Base-by-base conservation (phyloP, 2,113 vertebrate genomes). In the Myotis yumanensis region DNA sequence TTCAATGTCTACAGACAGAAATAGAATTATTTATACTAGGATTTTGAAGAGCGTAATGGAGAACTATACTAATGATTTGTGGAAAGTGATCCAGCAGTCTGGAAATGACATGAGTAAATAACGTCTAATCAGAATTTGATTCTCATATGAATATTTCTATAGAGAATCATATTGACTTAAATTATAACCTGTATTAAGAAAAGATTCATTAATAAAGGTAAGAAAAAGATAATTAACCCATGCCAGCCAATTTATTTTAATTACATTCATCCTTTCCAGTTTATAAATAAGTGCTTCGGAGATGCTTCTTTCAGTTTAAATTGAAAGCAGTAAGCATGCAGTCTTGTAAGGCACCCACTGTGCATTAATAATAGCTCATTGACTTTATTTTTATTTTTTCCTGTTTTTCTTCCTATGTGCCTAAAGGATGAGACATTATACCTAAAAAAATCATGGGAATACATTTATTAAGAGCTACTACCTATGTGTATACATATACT, bases 211-310 rank as follows among this genome's bases (percentile, higher is more conserved):
- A 12, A 89, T 68, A 91, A 95, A 76, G 89, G 32, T 59, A 95
- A 90, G 89, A 71, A 95, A 88, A 97, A 71, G 2, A 73, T 93
- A 96, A 97, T 97, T 97, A 97, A 93, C 75, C 83, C 86, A 91
- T 91, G 84, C 51, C 80, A 93, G 48, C 59, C 96, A 97, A 97
- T 97, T 97, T 97, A 96, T 97, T 97, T 97, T 96, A 96, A 96
- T 97, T 97, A 89, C 75, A 71, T 80, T 94, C 46, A 32, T 92
- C 83, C 79, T 94, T 95, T 89, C 54, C 35, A 79, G 46, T 81
- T 95, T 95, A 95, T 95, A 96, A 97, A 96, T 97, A 97, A 94
- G 28, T 57, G 32, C 37, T 91, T 86, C 52, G 6, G 89, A 96
- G 72, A 89, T 81, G 79, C 18, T 80, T 69, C 76, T 91, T 94